Base-by-base conservation (phyloP, 1,140 invertebrate genomes). In the Antheraea mylitta region DNA sequence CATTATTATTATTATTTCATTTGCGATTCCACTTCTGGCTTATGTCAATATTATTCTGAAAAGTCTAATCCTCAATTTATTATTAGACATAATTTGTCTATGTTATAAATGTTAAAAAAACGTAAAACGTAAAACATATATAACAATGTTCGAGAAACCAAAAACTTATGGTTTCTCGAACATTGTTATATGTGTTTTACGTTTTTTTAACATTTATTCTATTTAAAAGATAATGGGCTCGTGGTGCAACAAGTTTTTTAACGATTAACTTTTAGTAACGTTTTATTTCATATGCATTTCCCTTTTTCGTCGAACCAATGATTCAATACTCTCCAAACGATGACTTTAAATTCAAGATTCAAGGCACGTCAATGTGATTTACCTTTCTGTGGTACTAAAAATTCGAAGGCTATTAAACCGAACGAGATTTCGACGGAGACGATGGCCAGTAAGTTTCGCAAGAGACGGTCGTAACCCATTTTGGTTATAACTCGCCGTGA, bases 401-500 rank as follows among this genome's bases (percentile, higher is more conserved):
- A 83, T 89, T 88, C 85, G 83, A 87, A 82, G 83, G 83, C 84
- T 75, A 90, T 92, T 90, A 90, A 90, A 90, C 78, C 74, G 85
- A 90, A 90, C 85, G 79, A 88, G 86, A 89, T 90, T 91, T 90
- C 82, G 78, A 82, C 79, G 82, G 79, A 88, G 86, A 89, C 82
- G 83, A 76, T 85, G 76, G 86, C 83, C 86, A 83, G 86, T 92
- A 90, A 92, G 84, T 90, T 92, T 92, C 85, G 88, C 88, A 92
- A 92, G 83, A 89, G 73, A 83, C 80, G 83, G 82, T 86, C 90
- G 81, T 90, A 92, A 92, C 88, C 88, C 88, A 90, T 92, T 90
- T 92, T 74, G 81, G 82, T 83, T 82, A 86, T 90, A 90, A 90
- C 75, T 79, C 80, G 83, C 80, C 90, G 84, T 92, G 87, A 90